Evolutionary conservation across 2,113 vertebrate genomes (phyloP).

Genomic region (Mesitornis unicolor): DNA sequence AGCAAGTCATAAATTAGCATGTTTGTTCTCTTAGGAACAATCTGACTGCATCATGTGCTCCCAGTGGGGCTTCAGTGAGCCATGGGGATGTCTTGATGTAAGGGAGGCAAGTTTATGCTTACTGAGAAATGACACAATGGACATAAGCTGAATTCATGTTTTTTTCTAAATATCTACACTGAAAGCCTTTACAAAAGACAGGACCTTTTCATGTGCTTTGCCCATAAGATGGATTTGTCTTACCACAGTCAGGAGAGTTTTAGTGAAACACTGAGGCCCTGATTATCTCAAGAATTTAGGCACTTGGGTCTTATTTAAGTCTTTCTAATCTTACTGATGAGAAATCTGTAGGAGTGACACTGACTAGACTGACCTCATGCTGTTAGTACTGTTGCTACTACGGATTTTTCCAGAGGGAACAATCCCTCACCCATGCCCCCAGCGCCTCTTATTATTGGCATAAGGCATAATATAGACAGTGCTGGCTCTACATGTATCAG

Average conservation of each 20-base stretch:
- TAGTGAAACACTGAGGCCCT: neutral
- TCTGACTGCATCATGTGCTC: neutral
- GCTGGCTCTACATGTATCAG: rapidly evolving
- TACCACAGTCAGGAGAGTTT: neutral
- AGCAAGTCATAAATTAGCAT: neutral
- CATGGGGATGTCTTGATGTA: neutral
- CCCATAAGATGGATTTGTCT: neutral
- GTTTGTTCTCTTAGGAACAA: rapidly evolving
- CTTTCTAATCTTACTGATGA: neutral
- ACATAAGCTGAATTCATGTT: neutral
- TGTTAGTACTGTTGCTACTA: neutral
- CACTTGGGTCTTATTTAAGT: neutral
- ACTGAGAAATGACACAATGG: neutral
- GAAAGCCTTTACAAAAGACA: neutral
- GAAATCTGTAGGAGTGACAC: neutral
- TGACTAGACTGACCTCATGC: neutral
- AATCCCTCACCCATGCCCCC: rapidly evolving
- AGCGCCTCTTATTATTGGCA: neutral
- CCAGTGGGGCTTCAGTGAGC: neutral
- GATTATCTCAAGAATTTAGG: neutral
- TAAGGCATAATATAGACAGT: rapidly evolving
- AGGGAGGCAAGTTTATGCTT: neutral
- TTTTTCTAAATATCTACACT: neutral
- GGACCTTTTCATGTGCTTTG: rapidly evolving
- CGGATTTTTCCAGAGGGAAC: neutral